phyloP scores from a whole-genome alignment of 2,888 invertebrate species.

The Palloptera scutellata region DNA sequence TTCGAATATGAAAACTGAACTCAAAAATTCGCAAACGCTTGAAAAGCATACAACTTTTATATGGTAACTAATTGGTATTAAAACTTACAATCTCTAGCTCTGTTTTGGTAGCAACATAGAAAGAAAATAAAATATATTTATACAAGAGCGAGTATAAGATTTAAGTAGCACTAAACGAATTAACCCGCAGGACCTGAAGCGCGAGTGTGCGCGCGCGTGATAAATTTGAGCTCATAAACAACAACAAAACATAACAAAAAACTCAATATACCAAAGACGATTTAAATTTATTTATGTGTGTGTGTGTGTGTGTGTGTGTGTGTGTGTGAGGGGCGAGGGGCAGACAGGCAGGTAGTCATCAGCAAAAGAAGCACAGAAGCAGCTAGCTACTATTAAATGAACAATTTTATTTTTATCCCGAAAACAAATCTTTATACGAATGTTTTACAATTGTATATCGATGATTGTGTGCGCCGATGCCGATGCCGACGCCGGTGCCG shows the following conservation, averaged over 20 bases:
- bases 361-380: constrained; percentile 54
- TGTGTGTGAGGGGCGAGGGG: not conserved
- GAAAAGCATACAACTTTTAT: too few relatives aligned
- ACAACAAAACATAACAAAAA: constrained; percentile 46
- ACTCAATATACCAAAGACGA: not conserved
- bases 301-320: not conserved
- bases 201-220: constrained; percentile 35
- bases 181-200: constrained; percentile 52
- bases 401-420: constrained; percentile 62
- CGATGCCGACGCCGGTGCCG: constrained; percentile 2
- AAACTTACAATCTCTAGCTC: too few relatives aligned
- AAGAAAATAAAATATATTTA: too few relatives aligned
- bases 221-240: constrained; percentile 55
- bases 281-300: not conserved
- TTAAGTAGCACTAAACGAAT: constrained; percentile 52
- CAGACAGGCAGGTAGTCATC: not conserved
- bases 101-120: too few relatives aligned
- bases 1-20: too few relatives aligned
- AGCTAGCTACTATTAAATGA: constrained; percentile 56
- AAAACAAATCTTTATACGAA: constrained; percentile 59
- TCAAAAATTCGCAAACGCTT: too few relatives aligned
- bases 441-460: constrained; percentile 48
- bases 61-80: too few relatives aligned
- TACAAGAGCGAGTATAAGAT: not conserved
- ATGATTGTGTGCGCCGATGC: not conserved